phyloP scores from a whole-genome alignment of 2,888 invertebrate genomes.

The Gymnocheta viridis region DNA sequence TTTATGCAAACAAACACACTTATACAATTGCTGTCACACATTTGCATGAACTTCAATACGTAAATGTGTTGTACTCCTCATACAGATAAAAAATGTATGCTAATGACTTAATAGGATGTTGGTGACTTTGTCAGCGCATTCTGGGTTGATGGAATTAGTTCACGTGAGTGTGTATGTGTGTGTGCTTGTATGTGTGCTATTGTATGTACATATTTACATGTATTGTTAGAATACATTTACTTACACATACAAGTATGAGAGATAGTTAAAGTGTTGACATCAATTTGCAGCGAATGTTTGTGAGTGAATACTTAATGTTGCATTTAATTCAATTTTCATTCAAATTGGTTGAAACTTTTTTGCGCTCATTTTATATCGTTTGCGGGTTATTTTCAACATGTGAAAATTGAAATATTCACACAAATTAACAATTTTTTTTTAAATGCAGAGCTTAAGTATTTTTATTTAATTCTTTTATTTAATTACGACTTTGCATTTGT shows the following conservation, averaged over 20 bases:
- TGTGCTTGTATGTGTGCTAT: background rate
- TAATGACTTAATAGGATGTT: constrained; percentile 78
- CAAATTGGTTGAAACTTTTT: constrained; percentile 37
- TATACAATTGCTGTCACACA: constrained; percentile 28
- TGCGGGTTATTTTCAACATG: constrained; percentile 60
- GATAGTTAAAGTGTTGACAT: constrained; percentile 66
- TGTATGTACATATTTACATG: background rate
- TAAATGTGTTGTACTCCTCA: background rate
- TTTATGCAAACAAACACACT: constrained; percentile 21
- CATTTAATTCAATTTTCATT: constrained; percentile 67
- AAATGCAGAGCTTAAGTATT: constrained; percentile 14
- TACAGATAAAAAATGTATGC: constrained; percentile 65
- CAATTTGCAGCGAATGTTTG: constrained; percentile 67
- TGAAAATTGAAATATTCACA: constrained; percentile 57
- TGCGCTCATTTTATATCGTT: background rate
- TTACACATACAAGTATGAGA: constrained; percentile 21
- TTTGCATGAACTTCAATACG: constrained; percentile 26
- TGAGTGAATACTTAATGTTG: constrained; percentile 73
- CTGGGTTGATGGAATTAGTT: constrained; percentile 53
- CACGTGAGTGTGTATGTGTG: constrained; percentile 14
- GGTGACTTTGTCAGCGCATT: constrained; percentile 65
- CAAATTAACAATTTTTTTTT: constrained; percentile 15
- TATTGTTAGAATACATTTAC: constrained; percentile 16
- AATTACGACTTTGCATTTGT: constrained; percentile 12
- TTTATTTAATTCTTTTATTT: constrained; percentile 13